Conservation (phyloP, 2,113 vertebrate species). For the Gymnogyps californianus region DNA sequence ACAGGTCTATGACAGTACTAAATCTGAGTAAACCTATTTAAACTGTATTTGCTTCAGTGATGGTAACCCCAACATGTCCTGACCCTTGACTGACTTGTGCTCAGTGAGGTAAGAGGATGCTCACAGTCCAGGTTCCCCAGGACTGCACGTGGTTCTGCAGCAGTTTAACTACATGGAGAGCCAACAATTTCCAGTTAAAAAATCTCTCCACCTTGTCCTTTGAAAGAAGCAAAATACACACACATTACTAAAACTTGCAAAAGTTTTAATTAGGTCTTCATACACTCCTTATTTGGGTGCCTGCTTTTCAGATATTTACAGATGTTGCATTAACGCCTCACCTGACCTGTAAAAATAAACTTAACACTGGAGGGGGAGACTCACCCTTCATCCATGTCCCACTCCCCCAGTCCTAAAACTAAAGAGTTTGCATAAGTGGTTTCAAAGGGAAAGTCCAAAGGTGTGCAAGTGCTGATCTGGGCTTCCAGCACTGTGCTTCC, state of each 20-base stretch:
- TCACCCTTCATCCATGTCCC: background rate
- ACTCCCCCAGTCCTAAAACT: background rate
- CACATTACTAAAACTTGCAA: background rate
- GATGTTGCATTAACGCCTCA: background rate
- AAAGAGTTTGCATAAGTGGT: background rate
- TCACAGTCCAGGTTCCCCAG: background rate
- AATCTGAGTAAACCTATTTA: background rate
- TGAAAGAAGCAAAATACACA: background rate
- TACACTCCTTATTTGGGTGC: background rate
- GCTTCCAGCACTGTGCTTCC: background rate
- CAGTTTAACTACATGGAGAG: background rate
- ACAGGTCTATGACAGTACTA: background rate
- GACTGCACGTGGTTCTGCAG: background rate
- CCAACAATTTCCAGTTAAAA: background rate
- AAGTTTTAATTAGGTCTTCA: background rate
- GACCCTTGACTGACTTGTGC: background rate
- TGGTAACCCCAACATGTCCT: background rate
- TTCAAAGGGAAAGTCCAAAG: background rate
- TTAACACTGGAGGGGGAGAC: background rate
- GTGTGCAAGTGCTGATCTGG: background rate
- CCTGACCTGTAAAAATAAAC: background rate
- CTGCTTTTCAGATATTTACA: background rate
- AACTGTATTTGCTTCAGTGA: background rate
- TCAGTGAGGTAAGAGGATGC: rapidly evolving
- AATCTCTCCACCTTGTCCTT: background rate